Conservation (phyloP, 2,888 invertebrate genomes). For the Drosophila siamana region DNA sequence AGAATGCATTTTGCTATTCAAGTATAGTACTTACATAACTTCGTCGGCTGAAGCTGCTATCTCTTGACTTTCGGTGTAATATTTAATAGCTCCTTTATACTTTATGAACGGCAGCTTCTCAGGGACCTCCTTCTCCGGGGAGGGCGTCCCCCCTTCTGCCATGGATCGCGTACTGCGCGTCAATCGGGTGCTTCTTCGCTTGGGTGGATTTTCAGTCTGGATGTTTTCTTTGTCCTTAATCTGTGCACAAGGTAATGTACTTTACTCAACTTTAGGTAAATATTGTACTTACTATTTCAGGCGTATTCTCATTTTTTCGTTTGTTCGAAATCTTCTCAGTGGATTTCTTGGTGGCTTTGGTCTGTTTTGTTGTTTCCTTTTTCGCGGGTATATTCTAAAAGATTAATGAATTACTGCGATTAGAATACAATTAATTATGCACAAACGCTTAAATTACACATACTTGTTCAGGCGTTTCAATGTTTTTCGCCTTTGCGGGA, state of each 20-base stretch:
- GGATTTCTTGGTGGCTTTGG: neutral
- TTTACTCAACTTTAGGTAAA: neutral
- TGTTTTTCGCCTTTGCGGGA: constrained; percentile 41
- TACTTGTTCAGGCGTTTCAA: constrained; percentile 37
- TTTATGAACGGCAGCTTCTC: constrained; percentile 78
- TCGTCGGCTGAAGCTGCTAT: constrained; percentile 86
- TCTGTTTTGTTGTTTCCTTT: constrained; percentile 32
- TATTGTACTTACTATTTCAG: constrained; percentile 44
- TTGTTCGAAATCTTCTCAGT: constrained; percentile 16
- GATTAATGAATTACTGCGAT: neutral
- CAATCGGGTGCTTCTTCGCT: constrained; percentile 76
- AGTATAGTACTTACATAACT: constrained; percentile 83
- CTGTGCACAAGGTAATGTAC: constrained; percentile 19
- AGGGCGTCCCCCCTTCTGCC: constrained; percentile 63
- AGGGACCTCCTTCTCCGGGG: constrained; percentile 62
- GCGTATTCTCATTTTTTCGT: constrained; percentile 54
- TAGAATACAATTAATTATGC: rapidly evolving
- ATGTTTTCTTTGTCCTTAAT: constrained; percentile 50
- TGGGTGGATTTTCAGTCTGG: constrained; percentile 77
- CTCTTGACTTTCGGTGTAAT: constrained; percentile 84
- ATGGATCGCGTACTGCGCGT: constrained; percentile 76
- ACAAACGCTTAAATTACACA: neutral
- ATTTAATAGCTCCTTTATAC: constrained; percentile 82
- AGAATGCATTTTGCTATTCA: neutral
- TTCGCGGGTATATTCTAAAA: constrained; percentile 24